These are phyloP conservation scores for Strongylocentrotus purpuratus DNA, from an alignment of 35 echinoderm and acorn worm species.

Conservation along the genomic window DNA sequence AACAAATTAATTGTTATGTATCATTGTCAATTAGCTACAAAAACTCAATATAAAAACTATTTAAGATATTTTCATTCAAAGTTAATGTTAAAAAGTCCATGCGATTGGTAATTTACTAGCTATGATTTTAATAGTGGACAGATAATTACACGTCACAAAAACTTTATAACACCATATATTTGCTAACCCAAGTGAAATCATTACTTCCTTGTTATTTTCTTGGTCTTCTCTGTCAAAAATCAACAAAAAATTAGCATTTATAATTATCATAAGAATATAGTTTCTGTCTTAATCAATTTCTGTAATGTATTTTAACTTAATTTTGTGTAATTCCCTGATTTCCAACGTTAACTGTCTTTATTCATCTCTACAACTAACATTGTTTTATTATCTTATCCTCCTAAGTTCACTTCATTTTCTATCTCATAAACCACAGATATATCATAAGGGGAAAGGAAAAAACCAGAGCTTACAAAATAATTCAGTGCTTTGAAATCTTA, in stretches of 20 bases:
- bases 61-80: background rate
- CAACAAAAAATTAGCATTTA: background rate
- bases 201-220: background rate
- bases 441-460: too few species aligned
- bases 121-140: background rate
- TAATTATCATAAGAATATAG: background rate
- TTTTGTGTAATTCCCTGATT: too few species aligned
- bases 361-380: too few species aligned
- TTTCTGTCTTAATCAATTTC: background rate
- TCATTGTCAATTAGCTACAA: background rate
- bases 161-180: background rate
- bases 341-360: too few species aligned
- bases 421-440: too few species aligned
- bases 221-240: background rate
- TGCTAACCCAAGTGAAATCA: background rate
- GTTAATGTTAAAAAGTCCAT: background rate
- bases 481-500: too few species aligned
- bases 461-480: too few species aligned
- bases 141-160: background rate
- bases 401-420: too few species aligned
- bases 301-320: too few species aligned
- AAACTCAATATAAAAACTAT: background rate
- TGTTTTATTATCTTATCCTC: too few species aligned
- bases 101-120: background rate
- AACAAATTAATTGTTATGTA: background rate